Evolutionary conservation across 2,888 invertebrate genomes (phyloP).

Genomic region (Cyrtodaria siliqua): DNA sequence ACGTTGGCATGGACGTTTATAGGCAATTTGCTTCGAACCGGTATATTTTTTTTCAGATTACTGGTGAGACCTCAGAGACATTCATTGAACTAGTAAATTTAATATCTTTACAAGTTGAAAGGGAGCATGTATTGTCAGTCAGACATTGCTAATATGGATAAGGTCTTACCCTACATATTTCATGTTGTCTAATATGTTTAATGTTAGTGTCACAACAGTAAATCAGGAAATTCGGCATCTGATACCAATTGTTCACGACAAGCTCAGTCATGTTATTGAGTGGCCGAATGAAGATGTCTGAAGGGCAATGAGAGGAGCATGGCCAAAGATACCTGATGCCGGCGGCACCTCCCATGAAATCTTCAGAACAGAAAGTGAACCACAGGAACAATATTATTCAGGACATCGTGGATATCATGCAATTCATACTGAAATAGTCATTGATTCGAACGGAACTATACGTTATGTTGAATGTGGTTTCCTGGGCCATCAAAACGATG

Average conservation of each 20-base stretch:
- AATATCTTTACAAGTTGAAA: background rate
- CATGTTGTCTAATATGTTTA: background rate
- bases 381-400: too few relatives aligned
- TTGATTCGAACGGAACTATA: too few relatives aligned
- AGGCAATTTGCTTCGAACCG: background rate
- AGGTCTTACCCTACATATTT: background rate
- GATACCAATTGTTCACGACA: background rate
- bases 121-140: background rate
- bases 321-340: conserved; percentile 11
- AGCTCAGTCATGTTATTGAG: background rate
- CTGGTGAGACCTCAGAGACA: background rate
- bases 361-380: background rate
- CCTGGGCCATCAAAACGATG: too few relatives aligned
- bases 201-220: background rate
- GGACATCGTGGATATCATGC: too few relatives aligned
- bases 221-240: background rate
- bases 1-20: too few relatives aligned
- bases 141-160: background rate
- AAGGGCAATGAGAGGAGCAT: background rate
- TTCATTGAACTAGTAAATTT: background rate
- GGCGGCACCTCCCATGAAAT: conserved; percentile 26
- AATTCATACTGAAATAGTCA: too few relatives aligned
- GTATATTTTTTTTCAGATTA: background rate
- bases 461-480: too few relatives aligned
- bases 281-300: background rate